Percentiles rank a stretch among this genome's conserved stretches.
phyloP scores from a whole-genome alignment of 2,113 vertebrate species.

The Macquaria australasica region DNA sequence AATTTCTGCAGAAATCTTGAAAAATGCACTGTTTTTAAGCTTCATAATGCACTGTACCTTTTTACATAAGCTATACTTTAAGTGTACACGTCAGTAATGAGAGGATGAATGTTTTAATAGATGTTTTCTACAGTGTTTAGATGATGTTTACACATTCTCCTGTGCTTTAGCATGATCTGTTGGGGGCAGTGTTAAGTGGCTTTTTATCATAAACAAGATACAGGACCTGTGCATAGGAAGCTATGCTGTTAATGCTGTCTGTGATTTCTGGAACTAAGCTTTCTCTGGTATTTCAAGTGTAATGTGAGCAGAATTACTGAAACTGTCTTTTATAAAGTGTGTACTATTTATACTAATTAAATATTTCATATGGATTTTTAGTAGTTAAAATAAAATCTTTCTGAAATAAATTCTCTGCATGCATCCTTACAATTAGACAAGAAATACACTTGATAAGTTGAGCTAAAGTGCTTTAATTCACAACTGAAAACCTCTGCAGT shows the following conservation, averaged over 20 bases:
- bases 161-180: slow-evolving; percentile 55
- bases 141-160: slow-evolving; percentile 51
- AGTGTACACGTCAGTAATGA: slow-evolving; percentile 62
- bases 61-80: slow-evolving; percentile 69
- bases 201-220: slow-evolving; percentile 47
- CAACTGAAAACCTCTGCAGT: slow-evolving; percentile 4
- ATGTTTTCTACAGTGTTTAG: slow-evolving; percentile 76
- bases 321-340: slow-evolving; percentile 73
- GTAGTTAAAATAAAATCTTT: slow-evolving; percentile 69
- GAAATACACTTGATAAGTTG: not conserved
- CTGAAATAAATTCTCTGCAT: slow-evolving; percentile 20
- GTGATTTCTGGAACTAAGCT: slow-evolving; percentile 77
- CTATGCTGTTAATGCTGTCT: slow-evolving; percentile 64
- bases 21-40: slow-evolving; percentile 57
- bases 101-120: slow-evolving; percentile 65
- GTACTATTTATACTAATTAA: slow-evolving; percentile 73
- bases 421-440: slow-evolving; percentile 19
- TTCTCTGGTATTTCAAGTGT: slow-evolving; percentile 66
- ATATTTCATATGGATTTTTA: slow-evolving; percentile 80
- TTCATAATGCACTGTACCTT: slow-evolving; percentile 73
- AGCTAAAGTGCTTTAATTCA: slow-evolving; percentile 49
- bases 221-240: slow-evolving; percentile 52
- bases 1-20: slow-evolving; percentile 18
- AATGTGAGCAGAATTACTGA: slow-evolving; percentile 60
- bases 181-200: slow-evolving; percentile 60